These are phyloP conservation scores for Nomada hirtipes DNA, from an alignment of 2,888 invertebrate genomes.

Conservation along the genomic window DNA sequence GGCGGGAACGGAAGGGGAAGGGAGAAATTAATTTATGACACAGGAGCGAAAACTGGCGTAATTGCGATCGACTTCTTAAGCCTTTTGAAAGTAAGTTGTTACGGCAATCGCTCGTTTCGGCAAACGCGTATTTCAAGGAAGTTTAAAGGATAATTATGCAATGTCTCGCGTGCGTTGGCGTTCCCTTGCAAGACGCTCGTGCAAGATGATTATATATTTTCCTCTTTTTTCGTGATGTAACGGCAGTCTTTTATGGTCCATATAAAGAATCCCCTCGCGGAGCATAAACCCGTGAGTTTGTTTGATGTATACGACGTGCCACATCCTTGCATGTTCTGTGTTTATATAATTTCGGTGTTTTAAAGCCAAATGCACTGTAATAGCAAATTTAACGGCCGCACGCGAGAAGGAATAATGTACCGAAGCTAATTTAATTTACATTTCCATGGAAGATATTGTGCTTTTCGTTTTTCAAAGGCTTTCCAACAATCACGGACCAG, in stretches of 20 bases:
- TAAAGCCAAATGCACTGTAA: neutral
- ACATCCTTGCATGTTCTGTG: neutral
- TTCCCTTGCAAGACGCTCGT: neutral
- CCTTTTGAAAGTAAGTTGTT: no score
- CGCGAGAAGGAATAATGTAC: no score
- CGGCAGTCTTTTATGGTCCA: neutral
- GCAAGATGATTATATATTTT: no score
- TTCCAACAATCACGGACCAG: no score
- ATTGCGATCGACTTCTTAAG: no score
- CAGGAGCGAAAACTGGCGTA: no score
- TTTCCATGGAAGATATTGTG: neutral
- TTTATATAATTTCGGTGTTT: neutral
- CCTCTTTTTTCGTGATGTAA: neutral
- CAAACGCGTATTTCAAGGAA: neutral
- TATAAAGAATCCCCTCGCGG: neutral
- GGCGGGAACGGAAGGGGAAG: no score
- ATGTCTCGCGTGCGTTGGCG: neutral
- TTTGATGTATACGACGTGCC: neutral
- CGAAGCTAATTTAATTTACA: conserved; percentile 8
- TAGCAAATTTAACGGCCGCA: no score
- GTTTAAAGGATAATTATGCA: neutral
- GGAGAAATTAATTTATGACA: no score
- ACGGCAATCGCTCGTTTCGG: no score
- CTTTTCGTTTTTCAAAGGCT: no score
- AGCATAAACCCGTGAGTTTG: neutral